Conservation (phyloP, 2,888 invertebrate species). For the Drosophila prostipennis region DNA sequence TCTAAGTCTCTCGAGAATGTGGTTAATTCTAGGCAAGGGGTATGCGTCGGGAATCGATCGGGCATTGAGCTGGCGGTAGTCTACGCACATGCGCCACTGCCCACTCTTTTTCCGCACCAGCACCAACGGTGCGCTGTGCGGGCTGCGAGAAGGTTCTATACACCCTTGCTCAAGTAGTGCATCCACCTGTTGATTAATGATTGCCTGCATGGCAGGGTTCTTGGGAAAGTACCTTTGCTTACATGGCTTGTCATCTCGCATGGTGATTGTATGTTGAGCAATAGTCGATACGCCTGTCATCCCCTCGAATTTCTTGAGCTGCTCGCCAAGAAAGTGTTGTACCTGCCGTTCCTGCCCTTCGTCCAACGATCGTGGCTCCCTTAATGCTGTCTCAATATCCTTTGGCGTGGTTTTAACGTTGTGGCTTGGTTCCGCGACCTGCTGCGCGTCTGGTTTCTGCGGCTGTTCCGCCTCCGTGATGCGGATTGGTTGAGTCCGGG, state of each 20-base stretch:
- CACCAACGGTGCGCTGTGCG: too few relatives aligned
- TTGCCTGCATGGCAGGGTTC: neutral
- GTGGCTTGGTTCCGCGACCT: neutral
- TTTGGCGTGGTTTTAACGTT: neutral
- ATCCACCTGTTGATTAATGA: neutral
- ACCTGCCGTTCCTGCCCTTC: neutral
- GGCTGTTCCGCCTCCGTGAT: neutral
- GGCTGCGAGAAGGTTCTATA: too few relatives aligned
- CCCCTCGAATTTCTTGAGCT: slow-evolving; percentile 1
- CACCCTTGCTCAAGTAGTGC: neutral
- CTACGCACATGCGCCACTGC: too few relatives aligned
- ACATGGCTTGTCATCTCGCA: neutral
- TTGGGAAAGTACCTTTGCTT: neutral
- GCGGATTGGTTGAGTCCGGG: neutral
- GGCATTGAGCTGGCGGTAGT: neutral
- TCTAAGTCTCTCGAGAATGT: neutral
- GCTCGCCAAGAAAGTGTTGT: neutral
- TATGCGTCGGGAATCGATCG: neutral
- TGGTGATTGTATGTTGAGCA: neutral
- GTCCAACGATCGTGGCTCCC: neutral
- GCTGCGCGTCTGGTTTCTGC: neutral
- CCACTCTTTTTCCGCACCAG: too few relatives aligned
- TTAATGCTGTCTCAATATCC: neutral
- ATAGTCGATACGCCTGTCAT: neutral
- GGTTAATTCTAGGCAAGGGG: neutral